Evolutionary conservation across 2,113 vertebrate species (phyloP), one percentile per base, ranked within the genome.

Genomic region (Chlamydotis undulata): DNA sequence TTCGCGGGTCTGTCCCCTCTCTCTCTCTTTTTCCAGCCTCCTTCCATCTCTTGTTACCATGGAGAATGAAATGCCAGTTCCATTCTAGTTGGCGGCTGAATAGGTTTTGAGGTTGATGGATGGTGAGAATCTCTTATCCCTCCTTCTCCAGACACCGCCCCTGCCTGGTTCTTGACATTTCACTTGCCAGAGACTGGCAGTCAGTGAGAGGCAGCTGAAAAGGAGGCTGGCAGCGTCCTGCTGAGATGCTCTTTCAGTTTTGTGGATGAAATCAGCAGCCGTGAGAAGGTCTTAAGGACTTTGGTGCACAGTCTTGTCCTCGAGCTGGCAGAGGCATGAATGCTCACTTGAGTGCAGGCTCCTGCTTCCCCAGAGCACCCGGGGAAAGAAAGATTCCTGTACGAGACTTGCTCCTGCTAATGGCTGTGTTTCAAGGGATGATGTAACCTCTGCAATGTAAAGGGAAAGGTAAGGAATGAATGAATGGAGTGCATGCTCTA

Each of bases 41-140:
- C 75, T 97, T 93, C 97, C 91, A 95, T 97, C 94, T 81, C 90
- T 81, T 67, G 97, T 98, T 98, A 87, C 96, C 97, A 98, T 98
- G 97, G 97, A 96, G 95, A 97, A 96, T 95, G 96, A 96, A 97
- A 97, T 95, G 96, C 95, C 81, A 87, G 92, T 93, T 96, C 87
- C 94, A 97, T 98, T 97, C 97, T 97, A 92, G 87, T 90, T 90
- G 94, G 95, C 64, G 52, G 59, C 94, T 98, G 97, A 98, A 98
- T 98, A 97, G 97, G 94, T 94, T 97, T 97, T 96, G 97, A 96
- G 96, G 96, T 96, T 98, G 97, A 98, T 98, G 96, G 96, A 98
- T 98, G 97, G 97, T 98, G 97, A 98, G 97, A 97, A 97, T 97
- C 93, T 96, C 92, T 96, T 94, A 95, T 97, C 96, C 97, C 95